Evolutionary conservation across 2,797 vertebrate species (phyloP), one percentile per base, ranked within the genome.

Genomic region (Alauda arvensis): DNA sequence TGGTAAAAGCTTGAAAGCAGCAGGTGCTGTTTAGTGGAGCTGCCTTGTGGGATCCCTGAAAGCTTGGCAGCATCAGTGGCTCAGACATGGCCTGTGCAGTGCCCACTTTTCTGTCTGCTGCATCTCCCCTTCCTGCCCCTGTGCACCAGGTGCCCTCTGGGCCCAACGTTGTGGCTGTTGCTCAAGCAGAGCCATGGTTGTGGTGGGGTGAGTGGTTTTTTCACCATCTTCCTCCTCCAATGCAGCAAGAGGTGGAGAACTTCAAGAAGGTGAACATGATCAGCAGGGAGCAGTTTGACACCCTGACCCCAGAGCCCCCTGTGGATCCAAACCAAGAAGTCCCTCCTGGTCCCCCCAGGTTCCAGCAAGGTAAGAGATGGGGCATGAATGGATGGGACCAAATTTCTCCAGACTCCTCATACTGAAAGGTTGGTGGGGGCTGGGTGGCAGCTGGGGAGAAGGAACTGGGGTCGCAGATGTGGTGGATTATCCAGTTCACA

Each of bases 231-330:
- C 42, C 11, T 89, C 57, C 74, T 87, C n/a, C 70, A 94, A 95
- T 85, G 85, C 96, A 99, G 99, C 99, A 99, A 99, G 99, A 99
- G 95, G 99, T 99, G 67, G 99, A 99, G 97, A 99, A 99, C 97
- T 99, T 99, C 96, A 99, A 99, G 97, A 99, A 99, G 93, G 98
- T 99, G 91, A 99, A 99, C 81, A 98, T 99, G 98, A 99, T 99
- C 97, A 99, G 97, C 94, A 97, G 99, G 29, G 99, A 99, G 90
- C 95, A 99, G 97, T 99, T 99, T n/a, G 98, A 99, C 94, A 99
- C 98, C 57, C 95, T 99, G 96, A 99, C 99, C 33, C 99, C 99
- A 4, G 99, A 99, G 80, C 99, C 99, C 6, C 99, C 99, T 0
- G 98, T 99, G 52, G 99, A 99, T 96, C 99, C 98, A 87, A 99